Conservation (phyloP, 2,888 invertebrate species). For the Adelphocoris suturalis region DNA sequence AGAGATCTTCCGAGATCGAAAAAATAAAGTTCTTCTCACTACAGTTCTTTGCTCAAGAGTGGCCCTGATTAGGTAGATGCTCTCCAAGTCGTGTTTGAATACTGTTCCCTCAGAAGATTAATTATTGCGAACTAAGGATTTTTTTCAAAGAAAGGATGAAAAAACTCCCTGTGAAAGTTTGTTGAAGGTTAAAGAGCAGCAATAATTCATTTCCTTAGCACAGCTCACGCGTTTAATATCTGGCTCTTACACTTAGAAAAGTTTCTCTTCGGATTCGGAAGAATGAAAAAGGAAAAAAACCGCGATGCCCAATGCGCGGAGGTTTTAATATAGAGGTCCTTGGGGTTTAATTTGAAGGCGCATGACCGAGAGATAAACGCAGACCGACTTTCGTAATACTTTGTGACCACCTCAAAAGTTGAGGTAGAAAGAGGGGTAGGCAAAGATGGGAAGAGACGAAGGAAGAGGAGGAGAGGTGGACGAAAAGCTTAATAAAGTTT, state of each 20-base stretch:
- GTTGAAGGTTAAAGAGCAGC: conserved; percentile 43
- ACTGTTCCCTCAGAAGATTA: neutral
- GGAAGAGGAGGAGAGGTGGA: conserved; percentile 33
- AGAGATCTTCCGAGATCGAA: neutral
- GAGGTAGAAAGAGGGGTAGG: conserved; percentile 21
- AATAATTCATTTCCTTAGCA: conserved; percentile 56
- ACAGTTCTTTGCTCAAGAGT: neutral
- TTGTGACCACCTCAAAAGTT: conserved; percentile 71
- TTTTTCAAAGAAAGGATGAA: neutral
- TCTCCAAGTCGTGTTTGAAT: neutral
- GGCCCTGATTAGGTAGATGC: neutral
- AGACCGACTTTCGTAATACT: conserved; percentile 67
- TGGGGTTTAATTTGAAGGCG: conserved; percentile 69
- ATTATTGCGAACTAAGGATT: neutral
- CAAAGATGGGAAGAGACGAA: neutral
- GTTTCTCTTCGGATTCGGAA: conserved; percentile 58
- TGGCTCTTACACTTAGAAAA: conserved; percentile 51
- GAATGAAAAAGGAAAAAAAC: conserved; percentile 29
- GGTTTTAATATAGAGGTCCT: conserved; percentile 68
- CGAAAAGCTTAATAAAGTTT: conserved; percentile 57
- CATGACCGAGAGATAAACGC: conserved; percentile 69
- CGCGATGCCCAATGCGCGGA: conserved; percentile 50
- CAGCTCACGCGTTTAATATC: conserved; percentile 67
- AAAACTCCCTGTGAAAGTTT: conserved; percentile 26
- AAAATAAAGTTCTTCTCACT: neutral